phyloP scores from a whole-genome alignment of 2,888 invertebrate species.

The Protophormia terraenovae region DNA sequence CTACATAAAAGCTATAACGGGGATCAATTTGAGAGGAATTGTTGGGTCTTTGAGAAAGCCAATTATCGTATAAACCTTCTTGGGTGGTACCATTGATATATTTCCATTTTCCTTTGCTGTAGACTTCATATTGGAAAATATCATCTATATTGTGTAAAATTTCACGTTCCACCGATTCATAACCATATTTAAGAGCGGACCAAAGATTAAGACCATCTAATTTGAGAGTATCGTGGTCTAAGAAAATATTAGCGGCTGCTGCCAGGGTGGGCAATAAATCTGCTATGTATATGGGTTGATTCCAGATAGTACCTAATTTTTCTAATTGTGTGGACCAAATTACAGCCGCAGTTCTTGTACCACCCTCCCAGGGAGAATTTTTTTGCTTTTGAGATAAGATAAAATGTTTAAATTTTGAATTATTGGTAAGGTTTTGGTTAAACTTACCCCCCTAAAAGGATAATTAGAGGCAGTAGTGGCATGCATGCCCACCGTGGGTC shows the following conservation, averaged over 20 bases:
- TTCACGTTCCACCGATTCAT: conserved; percentile 82
- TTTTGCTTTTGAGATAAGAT: conserved; percentile 83
- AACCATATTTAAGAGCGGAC: conserved; percentile 84
- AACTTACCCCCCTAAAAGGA: conserved; percentile 88
- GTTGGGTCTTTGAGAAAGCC: conserved; percentile 69
- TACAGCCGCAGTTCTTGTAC: conserved; percentile 88
- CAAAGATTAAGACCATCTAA: conserved; percentile 88
- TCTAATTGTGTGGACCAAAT: conserved; percentile 86
- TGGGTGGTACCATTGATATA: conserved; percentile 77
- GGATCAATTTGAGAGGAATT: conserved; percentile 69
- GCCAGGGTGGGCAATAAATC: conserved; percentile 92
- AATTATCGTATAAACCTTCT: conserved; percentile 72
- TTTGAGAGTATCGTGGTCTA: conserved; percentile 72
- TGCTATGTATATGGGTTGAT: conserved; percentile 88
- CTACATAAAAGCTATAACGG: conserved; percentile 70
- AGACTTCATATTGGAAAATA: conserved; percentile 78
- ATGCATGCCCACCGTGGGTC: conserved; percentile 87
- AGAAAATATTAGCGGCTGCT: conserved; percentile 73
- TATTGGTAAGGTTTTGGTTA: not conserved
- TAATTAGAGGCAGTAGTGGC: conserved; percentile 89
- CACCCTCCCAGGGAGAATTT: conserved; percentile 92
- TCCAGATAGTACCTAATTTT: conserved; percentile 83
- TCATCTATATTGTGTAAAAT: conserved; percentile 89
- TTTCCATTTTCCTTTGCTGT: conserved; percentile 76
- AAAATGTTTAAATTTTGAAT: not conserved